phyloP scores from a whole-genome alignment of 2,113 vertebrate species.

The Leptobrachium leishanense region DNA sequence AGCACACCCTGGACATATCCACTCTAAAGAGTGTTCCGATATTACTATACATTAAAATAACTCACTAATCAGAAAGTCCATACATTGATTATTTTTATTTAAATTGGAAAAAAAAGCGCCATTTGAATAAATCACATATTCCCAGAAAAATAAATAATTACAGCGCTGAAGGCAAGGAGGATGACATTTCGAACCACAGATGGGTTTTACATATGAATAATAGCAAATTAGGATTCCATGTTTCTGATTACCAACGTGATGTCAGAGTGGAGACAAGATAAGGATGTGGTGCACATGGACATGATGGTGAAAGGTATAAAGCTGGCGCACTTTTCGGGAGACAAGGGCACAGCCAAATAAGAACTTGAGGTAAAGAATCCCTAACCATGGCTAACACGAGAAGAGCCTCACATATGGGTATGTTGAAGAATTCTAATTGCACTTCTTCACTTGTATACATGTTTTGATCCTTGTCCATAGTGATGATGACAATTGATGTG shows the following conservation, averaged over 20 bases:
- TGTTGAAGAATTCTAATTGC: background rate
- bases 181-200: background rate
- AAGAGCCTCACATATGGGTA: conserved; percentile 24
- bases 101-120: background rate
- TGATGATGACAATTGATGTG: no score
- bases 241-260: conserved; percentile 34
- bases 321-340: background rate
- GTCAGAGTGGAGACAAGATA: background rate
- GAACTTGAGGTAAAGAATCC: background rate
- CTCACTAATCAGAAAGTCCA: background rate
- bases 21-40: background rate
- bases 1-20: background rate
- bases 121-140: background rate
- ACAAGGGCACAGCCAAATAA: conserved; percentile 1
- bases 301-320: conserved; percentile 27
- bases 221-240: conserved; percentile 14
- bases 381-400: conserved; percentile 12
- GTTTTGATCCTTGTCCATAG: no score
- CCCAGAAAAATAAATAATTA: conserved; percentile 31
- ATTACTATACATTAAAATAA: background rate
- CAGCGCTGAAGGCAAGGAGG: background rate
- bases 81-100: background rate
- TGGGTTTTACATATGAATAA: conserved; percentile 29
- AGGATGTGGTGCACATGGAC: background rate
- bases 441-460: no score